Evolutionary conservation across 1,140 invertebrate species (phyloP), one percentile per base, ranked within the genome.

Genomic region (Cotesia typhae): DNA sequence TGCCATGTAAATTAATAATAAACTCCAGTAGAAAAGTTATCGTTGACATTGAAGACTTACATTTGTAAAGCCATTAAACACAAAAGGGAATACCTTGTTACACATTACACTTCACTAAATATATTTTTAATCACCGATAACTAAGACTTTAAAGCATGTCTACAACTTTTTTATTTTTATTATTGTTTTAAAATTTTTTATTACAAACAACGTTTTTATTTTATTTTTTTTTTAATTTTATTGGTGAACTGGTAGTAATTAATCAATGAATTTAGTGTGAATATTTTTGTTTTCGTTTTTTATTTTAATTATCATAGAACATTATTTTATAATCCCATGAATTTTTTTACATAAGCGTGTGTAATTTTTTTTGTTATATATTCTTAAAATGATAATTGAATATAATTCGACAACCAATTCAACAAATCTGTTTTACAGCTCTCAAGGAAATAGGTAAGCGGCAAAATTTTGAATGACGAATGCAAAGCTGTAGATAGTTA

Each of bases 381-480:
- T 70, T 77, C 70, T 77, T n/a, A 59, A 53, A 57, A 20, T 69
- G 9, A 47, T 20, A 61, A n/a, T 63, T 20, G 51, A 63, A 51
- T 52, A 28, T 57, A 47, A 70, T 72, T 17, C n/a, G 37, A 72
- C 37, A 51, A 55, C 61, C 35, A 78, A 81, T 77, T 76, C 74
- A 79, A 81, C 38, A 79, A 77, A 81, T 85, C 80, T 87, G 77
- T 83, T 87, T 74, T 86, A 81, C 84, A 87, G 85, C 84, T 81
- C 80, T 84, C 85, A 83, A 85, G 85, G 85, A 87, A 78, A 82
- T 85, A 86, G 85, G 85, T 87, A 87, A 87, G 85, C 82, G 78
- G 81, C 74, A 80, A 80, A 68, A 69, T 77, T 75, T 78, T 80
- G 79, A 83, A 78, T 83, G 77, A 80, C 79, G 80, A 84, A 81